Conservation (phyloP, 2,113 vertebrate genomes). For the Oryzias melastigma region DNA sequence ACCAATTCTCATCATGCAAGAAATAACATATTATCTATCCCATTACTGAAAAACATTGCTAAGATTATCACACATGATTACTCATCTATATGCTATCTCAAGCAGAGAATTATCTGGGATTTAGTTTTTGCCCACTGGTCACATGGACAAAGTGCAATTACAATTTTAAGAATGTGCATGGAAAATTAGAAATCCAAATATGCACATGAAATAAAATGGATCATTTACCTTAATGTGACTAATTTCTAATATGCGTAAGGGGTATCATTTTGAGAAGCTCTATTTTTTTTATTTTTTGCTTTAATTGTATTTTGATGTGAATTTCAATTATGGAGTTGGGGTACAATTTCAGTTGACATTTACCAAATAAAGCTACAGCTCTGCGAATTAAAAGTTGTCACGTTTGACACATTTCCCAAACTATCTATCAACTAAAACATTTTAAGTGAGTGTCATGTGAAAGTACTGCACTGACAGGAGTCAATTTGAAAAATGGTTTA, state of each 20-base stretch:
- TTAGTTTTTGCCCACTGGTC: conserved; percentile 55
- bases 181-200: conserved; percentile 21
- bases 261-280: neutral
- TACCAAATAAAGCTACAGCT: too few relatives aligned
- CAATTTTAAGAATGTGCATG: conserved; percentile 27
- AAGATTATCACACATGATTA: conserved; percentile 65
- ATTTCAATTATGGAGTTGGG: too few relatives aligned
- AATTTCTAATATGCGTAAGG: neutral
- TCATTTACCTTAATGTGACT: neutral
- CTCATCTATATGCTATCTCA: conserved; percentile 60
- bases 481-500: conserved; percentile 30
- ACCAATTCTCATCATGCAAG: conserved; percentile 60
- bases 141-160: conserved; percentile 40
- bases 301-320: neutral
- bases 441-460: too few relatives aligned
- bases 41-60: conserved; percentile 59
- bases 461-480: too few relatives aligned
- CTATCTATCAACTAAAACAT: too few relatives aligned
- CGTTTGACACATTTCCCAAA: too few relatives aligned
- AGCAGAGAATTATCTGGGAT: conserved; percentile 61
- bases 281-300: neutral
- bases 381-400: too few relatives aligned
- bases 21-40: conserved; percentile 64
- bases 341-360: too few relatives aligned
- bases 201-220: conserved; percentile 16